Evolutionary conservation across 2,888 invertebrate species (phyloP).

Genomic region (Phyllotreta cruciferae): DNA sequence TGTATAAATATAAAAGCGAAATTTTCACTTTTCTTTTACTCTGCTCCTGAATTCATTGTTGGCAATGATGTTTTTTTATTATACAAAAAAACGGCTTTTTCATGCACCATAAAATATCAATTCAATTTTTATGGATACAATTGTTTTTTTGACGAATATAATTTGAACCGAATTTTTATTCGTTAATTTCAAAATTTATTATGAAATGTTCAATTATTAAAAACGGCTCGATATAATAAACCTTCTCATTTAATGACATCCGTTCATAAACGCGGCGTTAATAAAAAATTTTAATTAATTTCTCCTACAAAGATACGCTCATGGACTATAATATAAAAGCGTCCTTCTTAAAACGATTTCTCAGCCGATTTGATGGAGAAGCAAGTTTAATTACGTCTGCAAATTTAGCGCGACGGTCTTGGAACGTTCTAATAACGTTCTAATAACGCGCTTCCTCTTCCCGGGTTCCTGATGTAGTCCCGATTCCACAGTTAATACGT

Average conservation of each 20-base stretch:
- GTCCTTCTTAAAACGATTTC: conserved; percentile 5
- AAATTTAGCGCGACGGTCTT: conserved; percentile 15
- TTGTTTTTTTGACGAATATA: not conserved
- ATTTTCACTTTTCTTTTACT: not conserved
- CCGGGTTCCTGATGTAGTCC: conserved; percentile 18
- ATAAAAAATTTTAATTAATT: not conserved
- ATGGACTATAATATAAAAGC: not conserved
- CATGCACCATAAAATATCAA: conserved; percentile 1
- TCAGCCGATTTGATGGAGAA: conserved; percentile 9
- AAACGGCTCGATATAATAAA: no score
- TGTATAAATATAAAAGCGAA: conserved; percentile 1
- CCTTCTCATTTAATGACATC: no score
- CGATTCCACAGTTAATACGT: conserved; percentile 19
- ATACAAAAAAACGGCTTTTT: not conserved
- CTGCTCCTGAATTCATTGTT: not conserved
- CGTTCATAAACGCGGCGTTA: not conserved
- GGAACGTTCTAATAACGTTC: conserved; percentile 18
- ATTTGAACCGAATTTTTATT: no score
- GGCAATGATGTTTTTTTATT: conserved; percentile 7
- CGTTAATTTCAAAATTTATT: no score
- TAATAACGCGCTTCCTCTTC: conserved; percentile 25
- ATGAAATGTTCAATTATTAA: no score
- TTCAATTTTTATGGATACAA: not conserved
- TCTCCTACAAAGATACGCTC: not conserved
- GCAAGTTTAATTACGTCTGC: conserved; percentile 22